A percentile compares a stretch with the other conserved stretches of the same genome.
Evolutionary conservation across 2,797 vertebrate species (phyloP).

Genomic region (Tragopan temminckii): DNA sequence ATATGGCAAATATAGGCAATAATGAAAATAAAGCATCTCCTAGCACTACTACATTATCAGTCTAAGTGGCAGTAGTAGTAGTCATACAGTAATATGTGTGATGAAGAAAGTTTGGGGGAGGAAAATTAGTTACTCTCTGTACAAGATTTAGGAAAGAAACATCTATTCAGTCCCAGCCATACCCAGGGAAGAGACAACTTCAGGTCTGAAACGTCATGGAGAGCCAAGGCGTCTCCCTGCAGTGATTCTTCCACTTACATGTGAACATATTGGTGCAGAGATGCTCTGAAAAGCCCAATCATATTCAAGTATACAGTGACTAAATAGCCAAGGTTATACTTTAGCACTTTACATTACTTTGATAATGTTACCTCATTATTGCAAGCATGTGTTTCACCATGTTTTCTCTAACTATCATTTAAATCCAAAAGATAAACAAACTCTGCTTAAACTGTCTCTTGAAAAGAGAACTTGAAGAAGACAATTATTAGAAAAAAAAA

Average conservation of each 20-base stretch:
- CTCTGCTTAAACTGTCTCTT: not conserved
- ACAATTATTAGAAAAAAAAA: slow-evolving; percentile 47
- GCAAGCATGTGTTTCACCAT: not conserved
- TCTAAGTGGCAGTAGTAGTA: not conserved
- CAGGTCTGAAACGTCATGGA: not conserved
- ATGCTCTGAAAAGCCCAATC: not conserved
- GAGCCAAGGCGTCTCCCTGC: not conserved
- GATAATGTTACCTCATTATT: slow-evolving; percentile 4
- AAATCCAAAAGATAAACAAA: slow-evolving; percentile 26
- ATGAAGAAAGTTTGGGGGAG: not conserved
- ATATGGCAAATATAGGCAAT: too few species aligned
- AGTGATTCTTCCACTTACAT: not conserved
- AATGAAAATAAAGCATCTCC: not conserved
- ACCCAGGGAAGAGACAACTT: not conserved
- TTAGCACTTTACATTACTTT: not conserved
- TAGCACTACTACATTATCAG: not conserved
- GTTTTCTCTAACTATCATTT: slow-evolving; percentile 6
- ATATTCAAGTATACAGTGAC: not conserved
- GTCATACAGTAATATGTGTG: not conserved
- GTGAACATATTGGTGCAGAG: not conserved
- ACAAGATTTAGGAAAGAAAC: not conserved
- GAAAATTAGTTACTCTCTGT: not conserved
- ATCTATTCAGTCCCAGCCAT: not conserved
- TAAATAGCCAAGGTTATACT: not conserved
- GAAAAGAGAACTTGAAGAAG: not conserved